Percentiles rank a stretch among this genome's conserved stretches.
These are phyloP conservation scores for Clistopyga incitator DNA, from an alignment of 2,888 invertebrate species.

Conservation along the genomic window DNA sequence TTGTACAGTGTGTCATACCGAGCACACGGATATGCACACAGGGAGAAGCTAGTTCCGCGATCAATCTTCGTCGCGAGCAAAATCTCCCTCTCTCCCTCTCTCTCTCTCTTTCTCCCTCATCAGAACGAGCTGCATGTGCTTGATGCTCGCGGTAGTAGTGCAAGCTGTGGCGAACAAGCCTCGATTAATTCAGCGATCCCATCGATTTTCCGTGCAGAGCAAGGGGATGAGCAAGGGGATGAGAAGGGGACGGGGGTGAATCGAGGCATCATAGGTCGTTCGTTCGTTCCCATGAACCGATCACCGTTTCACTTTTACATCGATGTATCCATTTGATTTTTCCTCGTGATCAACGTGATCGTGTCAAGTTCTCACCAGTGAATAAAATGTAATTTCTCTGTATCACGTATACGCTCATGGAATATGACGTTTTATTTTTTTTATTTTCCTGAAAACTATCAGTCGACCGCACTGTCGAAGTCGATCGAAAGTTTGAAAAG, in stretches of 20 bases:
- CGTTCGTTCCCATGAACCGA: constrained; percentile 48
- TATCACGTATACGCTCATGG: not conserved
- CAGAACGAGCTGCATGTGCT: constrained; percentile 53
- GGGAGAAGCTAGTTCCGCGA: constrained; percentile 60
- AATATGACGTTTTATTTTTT: not conserved
- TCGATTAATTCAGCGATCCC: constrained; percentile 69
- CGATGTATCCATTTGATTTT: constrained; percentile 50
- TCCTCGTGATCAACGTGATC: constrained; percentile 31
- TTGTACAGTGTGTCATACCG: constrained; percentile 50
- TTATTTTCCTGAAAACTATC: not conserved
- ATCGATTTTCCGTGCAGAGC: constrained; percentile 62
- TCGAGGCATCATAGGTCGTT: constrained; percentile 62
- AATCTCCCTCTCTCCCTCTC: constrained; percentile 54
- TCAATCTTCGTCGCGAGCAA: constrained; percentile 76
- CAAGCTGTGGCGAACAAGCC: constrained; percentile 68
- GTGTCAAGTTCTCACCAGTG: constrained; percentile 24
- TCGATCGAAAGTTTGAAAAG: constrained; percentile 52
- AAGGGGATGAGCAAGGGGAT: not conserved
- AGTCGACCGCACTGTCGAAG: constrained; percentile 21
- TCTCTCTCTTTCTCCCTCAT: constrained; percentile 31
- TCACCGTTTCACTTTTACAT: constrained; percentile 47
- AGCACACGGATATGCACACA: constrained; percentile 21
- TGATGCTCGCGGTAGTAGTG: constrained; percentile 25
- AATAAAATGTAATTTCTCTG: constrained; percentile 35
- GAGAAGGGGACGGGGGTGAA: constrained; percentile 34